phyloP scores from a whole-genome alignment of 1,140 invertebrate species.

The Hyposmocoma kahamanoa region DNA sequence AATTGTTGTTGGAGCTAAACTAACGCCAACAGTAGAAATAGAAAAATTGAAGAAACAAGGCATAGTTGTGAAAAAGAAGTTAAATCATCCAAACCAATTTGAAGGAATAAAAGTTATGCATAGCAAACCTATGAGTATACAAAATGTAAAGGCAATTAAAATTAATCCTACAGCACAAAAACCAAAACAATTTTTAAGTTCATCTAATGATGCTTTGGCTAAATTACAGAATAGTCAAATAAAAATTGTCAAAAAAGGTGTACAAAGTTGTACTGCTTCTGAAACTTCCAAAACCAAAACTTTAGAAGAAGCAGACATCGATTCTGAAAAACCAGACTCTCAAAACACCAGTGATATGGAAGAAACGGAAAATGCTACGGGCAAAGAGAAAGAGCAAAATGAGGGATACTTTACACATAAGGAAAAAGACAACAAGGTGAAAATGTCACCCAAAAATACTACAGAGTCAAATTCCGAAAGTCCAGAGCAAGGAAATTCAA shows the following conservation, averaged over 20 bases:
- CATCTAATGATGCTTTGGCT: conserved; percentile 38
- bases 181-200: background rate
- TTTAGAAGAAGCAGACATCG: background rate
- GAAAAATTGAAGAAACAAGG: conserved; percentile 62
- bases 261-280: conserved; percentile 1
- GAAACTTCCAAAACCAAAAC: background rate
- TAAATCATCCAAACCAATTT: background rate
- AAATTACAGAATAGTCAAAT: conserved; percentile 54
- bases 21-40: conserved; percentile 36
- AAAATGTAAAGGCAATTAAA: background rate
- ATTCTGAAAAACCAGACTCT: too few species aligned
- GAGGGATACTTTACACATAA: too few species aligned
- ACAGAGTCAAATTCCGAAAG: too few species aligned
- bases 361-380: too few species aligned
- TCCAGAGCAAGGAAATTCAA: too few species aligned
- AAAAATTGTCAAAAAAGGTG: conserved; percentile 51
- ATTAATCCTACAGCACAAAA: conserved; percentile 17
- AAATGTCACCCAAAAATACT: too few species aligned
- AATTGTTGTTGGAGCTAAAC: conserved; percentile 24
- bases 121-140: too few species aligned
- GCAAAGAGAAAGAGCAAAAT: too few species aligned
- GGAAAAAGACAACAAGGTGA: too few species aligned
- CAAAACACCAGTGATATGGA: too few species aligned
- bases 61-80: conserved; percentile 49
- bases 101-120: background rate